Conservation (phyloP, 1,140 invertebrate species). For the Oryctes rhinoceros region DNA sequence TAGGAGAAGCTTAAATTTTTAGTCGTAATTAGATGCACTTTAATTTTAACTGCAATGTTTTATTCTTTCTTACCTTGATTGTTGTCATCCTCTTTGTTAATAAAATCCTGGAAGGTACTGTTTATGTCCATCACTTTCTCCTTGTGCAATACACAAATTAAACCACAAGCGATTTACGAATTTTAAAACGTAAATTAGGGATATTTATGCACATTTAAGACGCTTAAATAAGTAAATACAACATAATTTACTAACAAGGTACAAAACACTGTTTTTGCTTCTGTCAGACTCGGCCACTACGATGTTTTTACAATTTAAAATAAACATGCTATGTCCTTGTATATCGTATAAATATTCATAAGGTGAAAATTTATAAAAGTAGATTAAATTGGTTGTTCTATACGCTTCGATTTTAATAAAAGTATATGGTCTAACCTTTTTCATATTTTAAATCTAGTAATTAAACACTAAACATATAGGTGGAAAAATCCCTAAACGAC, state of each 20-base stretch:
- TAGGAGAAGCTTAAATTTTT: background rate
- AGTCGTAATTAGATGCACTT: background rate
- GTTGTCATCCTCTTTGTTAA: background rate
- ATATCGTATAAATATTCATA: slow-evolving; percentile 4
- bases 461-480: background rate
- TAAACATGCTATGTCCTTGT: background rate
- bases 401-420: background rate
- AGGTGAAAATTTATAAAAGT: slow-evolving; percentile 9
- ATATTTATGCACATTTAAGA: background rate
- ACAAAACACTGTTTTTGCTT: background rate
- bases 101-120: slow-evolving; percentile 7
- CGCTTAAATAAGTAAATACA: slow-evolving; percentile 16
- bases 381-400: background rate
- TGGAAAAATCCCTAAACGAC: background rate
- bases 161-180: background rate
- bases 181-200: background rate
- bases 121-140: background rate
- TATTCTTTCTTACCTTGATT: slow-evolving; percentile 22
- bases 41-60: background rate
- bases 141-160: background rate
- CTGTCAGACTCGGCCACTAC: background rate
- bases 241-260: slow-evolving; percentile 11
- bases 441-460: slow-evolving; percentile 9
- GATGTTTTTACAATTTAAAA: slow-evolving; percentile 18
- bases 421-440: background rate